Base-by-base conservation (phyloP, 2,888 invertebrate species). In the Oligia latruncula region DNA sequence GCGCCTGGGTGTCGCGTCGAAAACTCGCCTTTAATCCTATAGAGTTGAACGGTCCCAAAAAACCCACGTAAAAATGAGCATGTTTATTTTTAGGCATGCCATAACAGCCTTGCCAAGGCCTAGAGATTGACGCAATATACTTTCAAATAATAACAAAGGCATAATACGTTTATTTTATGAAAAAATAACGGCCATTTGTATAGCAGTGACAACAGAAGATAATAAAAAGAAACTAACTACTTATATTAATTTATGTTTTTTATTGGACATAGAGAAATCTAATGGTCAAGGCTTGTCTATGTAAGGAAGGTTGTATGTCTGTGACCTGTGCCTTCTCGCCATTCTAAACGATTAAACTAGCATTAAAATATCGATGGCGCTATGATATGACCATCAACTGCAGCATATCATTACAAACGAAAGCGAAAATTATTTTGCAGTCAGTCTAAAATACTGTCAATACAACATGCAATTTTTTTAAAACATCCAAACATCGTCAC, bases 201-300 rank as follows among this genome's bases (percentile, higher is more conserved):
- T 58, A 67, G 8, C 17, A 20, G n/a, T 81, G 72, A 70, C 77
- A 71, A 80, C 15, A 68, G 71, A 68, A 68, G 9, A 64, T 35
- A 29, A 46, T 35, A 72, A 74, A 76, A 65, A 77, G 13, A 62
- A 62, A 62, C 58, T 13, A 29, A 29, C 1, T 29, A 29, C 29
- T 29, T 29, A 29, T n/a, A 20, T n/a, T 23, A 11, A 43, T 29
- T 79, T 58, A 55, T 76, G 55, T 67, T 78, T 84, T 80, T 80
- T 65, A 66, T 60, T 76, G 66, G 60, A 68, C 82, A 71, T 74
- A 79, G 89, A 82, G 89, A 89, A 87, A 83, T 82, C 80, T 64
- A 20, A 55, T 60, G 81, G 87, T 77, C 85, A 81, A 82, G 81
- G 88, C 67, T 77, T 60, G 68, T 58, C 62, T 65, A 64, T 35